Percentiles rank a stretch among this genome's conserved stretches.
Conservation (phyloP, 1,140 invertebrate genomes). For the Nylanderia fulva region DNA sequence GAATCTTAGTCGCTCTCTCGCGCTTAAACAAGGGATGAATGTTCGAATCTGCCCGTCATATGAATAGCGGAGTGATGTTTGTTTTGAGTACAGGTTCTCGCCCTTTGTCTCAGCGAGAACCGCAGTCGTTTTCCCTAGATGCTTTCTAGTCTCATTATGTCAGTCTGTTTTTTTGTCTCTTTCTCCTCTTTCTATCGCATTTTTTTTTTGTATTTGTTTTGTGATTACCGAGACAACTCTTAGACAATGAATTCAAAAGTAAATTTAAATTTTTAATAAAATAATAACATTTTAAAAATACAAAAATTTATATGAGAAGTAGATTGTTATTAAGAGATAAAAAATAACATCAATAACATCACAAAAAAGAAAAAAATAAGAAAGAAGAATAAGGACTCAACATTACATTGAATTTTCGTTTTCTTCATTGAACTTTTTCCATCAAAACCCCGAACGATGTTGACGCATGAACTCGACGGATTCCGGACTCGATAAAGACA, state of each 20-base stretch:
- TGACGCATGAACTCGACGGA: constrained; percentile 74
- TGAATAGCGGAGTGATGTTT: constrained; percentile 83
- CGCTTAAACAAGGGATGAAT: constrained; percentile 70
- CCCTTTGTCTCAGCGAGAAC: constrained; percentile 80
- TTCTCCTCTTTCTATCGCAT: background rate
- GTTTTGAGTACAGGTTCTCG: constrained; percentile 84
- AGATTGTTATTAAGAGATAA: background rate
- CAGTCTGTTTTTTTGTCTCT: background rate
- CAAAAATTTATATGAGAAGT: background rate
- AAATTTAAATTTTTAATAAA: background rate
- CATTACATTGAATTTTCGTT: constrained; percentile 33
- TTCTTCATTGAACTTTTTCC: constrained; percentile 23
- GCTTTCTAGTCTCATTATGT: background rate
- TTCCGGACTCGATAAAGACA: constrained; percentile 77
- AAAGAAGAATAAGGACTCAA: constrained; percentile 14
- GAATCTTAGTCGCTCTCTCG: background rate
- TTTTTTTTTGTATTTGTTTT: constrained; percentile 20
- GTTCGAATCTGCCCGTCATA: constrained; percentile 73
- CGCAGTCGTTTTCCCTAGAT: constrained; percentile 66
- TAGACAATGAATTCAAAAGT: background rate
- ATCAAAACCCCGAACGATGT: constrained; percentile 38
- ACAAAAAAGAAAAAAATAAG: background rate
- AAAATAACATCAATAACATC: background rate
- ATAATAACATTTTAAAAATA: background rate
- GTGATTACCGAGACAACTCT: background rate